Evolutionary conservation across 2,113 vertebrate genomes (phyloP).

Genomic region (Kryptolebias marmoratus): DNA sequence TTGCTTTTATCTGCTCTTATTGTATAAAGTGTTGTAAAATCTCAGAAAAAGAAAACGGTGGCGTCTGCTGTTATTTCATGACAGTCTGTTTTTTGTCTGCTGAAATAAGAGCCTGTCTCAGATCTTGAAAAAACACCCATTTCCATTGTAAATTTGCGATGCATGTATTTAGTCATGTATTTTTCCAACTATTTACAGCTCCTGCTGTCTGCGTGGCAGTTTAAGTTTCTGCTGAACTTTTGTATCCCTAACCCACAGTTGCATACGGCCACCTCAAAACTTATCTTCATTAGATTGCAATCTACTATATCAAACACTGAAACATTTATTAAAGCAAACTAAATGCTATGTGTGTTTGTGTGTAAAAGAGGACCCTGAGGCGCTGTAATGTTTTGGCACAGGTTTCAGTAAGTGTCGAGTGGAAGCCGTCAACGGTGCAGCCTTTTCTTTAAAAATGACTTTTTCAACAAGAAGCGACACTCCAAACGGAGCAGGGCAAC

Average conservation of each 20-base stretch:
- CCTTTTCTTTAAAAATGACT: conserved; percentile 75
- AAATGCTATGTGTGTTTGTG: conserved; percentile 23
- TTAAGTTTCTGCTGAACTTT: conserved; percentile 48
- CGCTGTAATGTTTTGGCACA: conserved; percentile 60
- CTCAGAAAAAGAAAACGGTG: conserved; percentile 19
- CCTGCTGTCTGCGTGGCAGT: conserved; percentile 44
- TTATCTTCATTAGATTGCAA: conserved; percentile 54
- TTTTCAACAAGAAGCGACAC: conserved; percentile 78
- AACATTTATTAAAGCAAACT: conserved; percentile 32
- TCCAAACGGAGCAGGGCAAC: conserved; percentile 72
- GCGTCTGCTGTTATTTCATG: conserved; percentile 22
- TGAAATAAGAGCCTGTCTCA: conserved; percentile 35
- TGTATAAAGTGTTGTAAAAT: conserved; percentile 42
- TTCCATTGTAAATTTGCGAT: conserved; percentile 43
- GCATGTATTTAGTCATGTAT: conserved; percentile 26
- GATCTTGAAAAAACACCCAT: conserved; percentile 14
- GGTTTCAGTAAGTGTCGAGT: conserved; percentile 45
- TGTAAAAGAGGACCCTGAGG: conserved; percentile 47
- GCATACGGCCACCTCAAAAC: conserved; percentile 30
- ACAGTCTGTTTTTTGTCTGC: not conserved
- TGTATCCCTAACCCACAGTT: conserved; percentile 48
- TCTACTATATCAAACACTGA: conserved; percentile 39
- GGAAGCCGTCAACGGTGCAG: conserved; percentile 57
- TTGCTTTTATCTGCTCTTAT: conserved; percentile 65
- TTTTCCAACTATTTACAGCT: conserved; percentile 33